Conservation (phyloP, 1,140 invertebrate species). For the Lineus longissimus region DNA sequence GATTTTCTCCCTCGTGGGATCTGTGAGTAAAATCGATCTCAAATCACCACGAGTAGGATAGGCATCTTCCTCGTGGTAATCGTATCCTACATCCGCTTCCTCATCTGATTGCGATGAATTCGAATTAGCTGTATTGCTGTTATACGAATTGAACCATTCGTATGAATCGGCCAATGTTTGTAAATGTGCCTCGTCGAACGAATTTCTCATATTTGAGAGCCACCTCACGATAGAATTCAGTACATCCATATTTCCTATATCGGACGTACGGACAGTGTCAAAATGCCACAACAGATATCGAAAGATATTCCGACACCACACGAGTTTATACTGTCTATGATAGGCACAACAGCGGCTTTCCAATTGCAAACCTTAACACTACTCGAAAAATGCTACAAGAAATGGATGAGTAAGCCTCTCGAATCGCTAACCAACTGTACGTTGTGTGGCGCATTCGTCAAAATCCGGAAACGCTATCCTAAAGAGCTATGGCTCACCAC, state of each 20-base stretch:
- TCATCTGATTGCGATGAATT: neutral
- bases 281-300: constrained; percentile 7
- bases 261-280: neutral
- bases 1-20: constrained; percentile 2
- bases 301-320: neutral
- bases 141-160: constrained; percentile 7
- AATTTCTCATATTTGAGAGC: constrained; percentile 6
- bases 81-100: neutral
- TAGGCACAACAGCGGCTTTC: neutral
- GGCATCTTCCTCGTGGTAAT: neutral
- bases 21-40: constrained; percentile 4
- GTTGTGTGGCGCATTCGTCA: neutral
- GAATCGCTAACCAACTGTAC: constrained; percentile 5
- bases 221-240: constrained; percentile 4
- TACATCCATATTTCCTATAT: neutral
- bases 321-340: constrained; percentile 1
- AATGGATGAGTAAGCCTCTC: constrained; percentile 3
- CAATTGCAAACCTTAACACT: neutral
- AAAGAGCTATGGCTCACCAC: constrained; percentile 3
- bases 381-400: constrained; percentile 6
- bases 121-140: neutral
- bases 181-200: constrained; percentile 6
- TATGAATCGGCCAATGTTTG: constrained; percentile 5
- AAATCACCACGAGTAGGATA: neutral
- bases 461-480: neutral